Conservation (phyloP, 2,113 vertebrate species). For the Turdus rufiventris region DNA sequence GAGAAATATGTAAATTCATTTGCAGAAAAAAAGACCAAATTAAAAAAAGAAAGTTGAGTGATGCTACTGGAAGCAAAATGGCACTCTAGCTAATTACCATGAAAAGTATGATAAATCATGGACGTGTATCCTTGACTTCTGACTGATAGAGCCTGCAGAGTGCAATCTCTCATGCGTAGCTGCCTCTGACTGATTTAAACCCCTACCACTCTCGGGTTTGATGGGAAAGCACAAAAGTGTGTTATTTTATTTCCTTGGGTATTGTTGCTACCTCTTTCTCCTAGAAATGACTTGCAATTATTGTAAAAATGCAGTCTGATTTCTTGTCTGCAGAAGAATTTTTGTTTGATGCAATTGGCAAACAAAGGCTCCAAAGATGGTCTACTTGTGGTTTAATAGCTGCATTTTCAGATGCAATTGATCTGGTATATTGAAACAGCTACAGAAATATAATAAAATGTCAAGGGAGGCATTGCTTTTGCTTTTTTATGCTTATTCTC, state of each 20-base stretch:
- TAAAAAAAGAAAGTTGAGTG: conserved; percentile 62
- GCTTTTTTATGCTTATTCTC: not conserved
- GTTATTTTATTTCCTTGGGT: conserved; percentile 36
- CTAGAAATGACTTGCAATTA: conserved; percentile 67
- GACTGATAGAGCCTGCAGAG: conserved; percentile 68
- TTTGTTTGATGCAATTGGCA: conserved; percentile 50
- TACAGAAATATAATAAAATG: conserved; percentile 67
- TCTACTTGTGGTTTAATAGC: conserved; percentile 71
- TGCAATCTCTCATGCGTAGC: conserved; percentile 40
- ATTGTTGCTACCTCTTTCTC: conserved; percentile 56
- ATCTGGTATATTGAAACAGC: conserved; percentile 63
- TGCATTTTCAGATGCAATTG: conserved; percentile 69
- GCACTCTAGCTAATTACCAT: conserved; percentile 72
- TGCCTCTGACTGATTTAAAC: conserved; percentile 65
- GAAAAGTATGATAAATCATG: conserved; percentile 72
- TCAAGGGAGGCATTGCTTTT: not conserved
- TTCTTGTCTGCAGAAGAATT: conserved; percentile 59
- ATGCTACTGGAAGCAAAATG: conserved; percentile 71
- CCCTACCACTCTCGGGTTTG: not conserved
- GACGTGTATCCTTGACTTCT: conserved; percentile 68
- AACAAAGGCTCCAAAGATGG: conserved; percentile 49
- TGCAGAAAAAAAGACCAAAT: conserved; percentile 60
- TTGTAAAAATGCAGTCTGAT: conserved; percentile 54
- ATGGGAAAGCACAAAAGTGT: conserved; percentile 49
- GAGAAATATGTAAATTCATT: conserved; percentile 72